These are phyloP conservation scores for Entelurus aequoreus DNA, from an alignment of 2,113 vertebrate genomes.

Conservation along the genomic window DNA sequence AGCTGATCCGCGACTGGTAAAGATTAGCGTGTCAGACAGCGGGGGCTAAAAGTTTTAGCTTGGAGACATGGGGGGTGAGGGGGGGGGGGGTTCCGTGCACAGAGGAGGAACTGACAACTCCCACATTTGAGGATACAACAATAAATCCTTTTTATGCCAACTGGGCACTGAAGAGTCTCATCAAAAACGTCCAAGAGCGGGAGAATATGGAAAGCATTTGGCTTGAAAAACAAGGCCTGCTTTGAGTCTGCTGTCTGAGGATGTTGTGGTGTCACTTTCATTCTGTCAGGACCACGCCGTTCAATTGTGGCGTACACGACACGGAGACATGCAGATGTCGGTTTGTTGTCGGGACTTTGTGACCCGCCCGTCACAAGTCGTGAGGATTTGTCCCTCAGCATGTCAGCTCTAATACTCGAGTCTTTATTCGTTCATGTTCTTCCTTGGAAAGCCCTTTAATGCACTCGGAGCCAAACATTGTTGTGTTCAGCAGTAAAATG, in stretches of 20 bases:
- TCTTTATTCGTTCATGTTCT: conserved; percentile 51
- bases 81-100: conserved; percentile 5
- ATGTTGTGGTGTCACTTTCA: conserved; percentile 15
- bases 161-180: conserved; percentile 5
- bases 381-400: conserved; percentile 36
- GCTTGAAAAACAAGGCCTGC: conserved; percentile 47
- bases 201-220: conserved; percentile 37
- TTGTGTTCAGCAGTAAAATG: conserved; percentile 44
- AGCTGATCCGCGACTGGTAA: conserved; percentile 50
- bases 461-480: conserved; percentile 33
- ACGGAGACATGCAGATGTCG: conserved; percentile 15
- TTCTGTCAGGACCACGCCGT: conserved; percentile 21
- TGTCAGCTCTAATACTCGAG: conserved; percentile 15
- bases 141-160: background rate
- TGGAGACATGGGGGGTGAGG: no score
- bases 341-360: conserved; percentile 26
- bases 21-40: conserved; percentile 43
- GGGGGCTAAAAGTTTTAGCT: conserved; percentile 6
- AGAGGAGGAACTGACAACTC: conserved; percentile 5
- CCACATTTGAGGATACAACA: background rate
- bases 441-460: conserved; percentile 1
- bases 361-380: conserved; percentile 8
- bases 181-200: conserved; percentile 4
- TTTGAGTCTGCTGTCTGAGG: conserved; percentile 28
- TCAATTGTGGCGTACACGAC: conserved; percentile 16